Conservation (phyloP, 2,888 invertebrate genomes). For the Ophion ventricosus region DNA sequence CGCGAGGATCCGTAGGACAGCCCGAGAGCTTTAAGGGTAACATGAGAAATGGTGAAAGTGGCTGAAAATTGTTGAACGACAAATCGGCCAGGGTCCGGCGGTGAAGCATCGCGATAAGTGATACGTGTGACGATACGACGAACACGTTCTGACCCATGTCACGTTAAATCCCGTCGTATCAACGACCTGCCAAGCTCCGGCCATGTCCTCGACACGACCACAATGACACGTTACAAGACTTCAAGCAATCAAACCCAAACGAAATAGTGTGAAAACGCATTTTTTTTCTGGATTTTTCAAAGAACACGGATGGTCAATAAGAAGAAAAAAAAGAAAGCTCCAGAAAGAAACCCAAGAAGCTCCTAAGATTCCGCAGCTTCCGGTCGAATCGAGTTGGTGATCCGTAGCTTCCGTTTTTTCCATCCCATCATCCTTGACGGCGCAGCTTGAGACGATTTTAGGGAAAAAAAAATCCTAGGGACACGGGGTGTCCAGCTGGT, state of each 20-base stretch:
- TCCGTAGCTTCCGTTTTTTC: constrained; percentile 15
- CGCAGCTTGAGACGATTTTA: constrained; percentile 58
- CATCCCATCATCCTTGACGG: background rate
- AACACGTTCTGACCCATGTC: constrained; percentile 64
- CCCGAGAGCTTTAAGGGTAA: constrained; percentile 5
- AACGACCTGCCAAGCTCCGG: constrained; percentile 45
- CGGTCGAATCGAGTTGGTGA: background rate
- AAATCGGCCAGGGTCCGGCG: constrained; percentile 17
- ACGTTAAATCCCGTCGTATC: constrained; percentile 56
- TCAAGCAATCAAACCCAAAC: constrained; percentile 6
- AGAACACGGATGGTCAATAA: background rate
- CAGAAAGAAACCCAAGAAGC: background rate
- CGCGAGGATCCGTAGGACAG: background rate
- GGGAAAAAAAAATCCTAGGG: constrained; percentile 62
- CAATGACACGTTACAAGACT: constrained; percentile 34
- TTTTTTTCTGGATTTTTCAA: background rate
- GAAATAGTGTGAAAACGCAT: background rate
- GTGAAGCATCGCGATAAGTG: constrained; percentile 34
- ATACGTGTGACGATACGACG: constrained; percentile 41
- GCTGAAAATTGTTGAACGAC: constrained; percentile 45
- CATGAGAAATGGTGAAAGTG: constrained; percentile 19
- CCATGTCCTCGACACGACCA: constrained; percentile 18
- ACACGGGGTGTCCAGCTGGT: background rate
- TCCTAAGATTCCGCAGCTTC: constrained; percentile 11
- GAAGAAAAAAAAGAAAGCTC: background rate